Base-by-base conservation (phyloP, 2,113 vertebrate genomes). In the Dicrurus megarhynchus region DNA sequence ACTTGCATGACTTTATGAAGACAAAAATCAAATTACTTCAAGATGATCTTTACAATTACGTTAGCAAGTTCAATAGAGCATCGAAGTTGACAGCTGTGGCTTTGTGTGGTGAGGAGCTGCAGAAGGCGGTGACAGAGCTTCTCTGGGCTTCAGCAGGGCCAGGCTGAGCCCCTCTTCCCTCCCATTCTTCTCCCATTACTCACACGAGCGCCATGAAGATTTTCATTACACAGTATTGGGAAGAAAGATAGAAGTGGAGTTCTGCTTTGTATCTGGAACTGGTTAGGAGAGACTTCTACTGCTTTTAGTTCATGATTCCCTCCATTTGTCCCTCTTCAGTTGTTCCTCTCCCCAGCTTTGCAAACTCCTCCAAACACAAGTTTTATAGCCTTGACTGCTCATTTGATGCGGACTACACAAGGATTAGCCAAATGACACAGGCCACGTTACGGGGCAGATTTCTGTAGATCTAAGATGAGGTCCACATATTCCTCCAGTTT, bases 1-100 rank as follows among this genome's bases (percentile, higher is more conserved):
- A 87, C 49, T 96, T 96, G 94, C 84, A 46, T 96, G 94, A 96
- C 96, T 95, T 93, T 20, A 41, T 2, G 46, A 89, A 96, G 94
- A 93, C 89, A 95, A 93, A 95, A 96, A 79, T 91, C 89, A 96
- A 96, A 97, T 97, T 94, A 69, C 77, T 97, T 96, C 95, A 96
- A 96, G 94, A 95, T 96, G 96, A 95, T 94, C 80, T 87, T 89
- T 71, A 64, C 91, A 94, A 93, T 91, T 97, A 87, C 46, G 67
- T 93, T 96, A 96, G 74, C 78, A 61, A 97, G 94, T 95, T 96
- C 95, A 95, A 89, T 20, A 87, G 95, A 96, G 93, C 94, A 95
- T 96, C 84, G 46, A 35, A 76, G 91, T 24, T 94, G 94, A 95
- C 93, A 96, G 94, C 93, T 92, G 96, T 27, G 64, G 87, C 70